These are phyloP conservation scores for Varecia variegata DNA, from an alignment of 2,797 vertebrate genomes.

Conservation along the genomic window DNA sequence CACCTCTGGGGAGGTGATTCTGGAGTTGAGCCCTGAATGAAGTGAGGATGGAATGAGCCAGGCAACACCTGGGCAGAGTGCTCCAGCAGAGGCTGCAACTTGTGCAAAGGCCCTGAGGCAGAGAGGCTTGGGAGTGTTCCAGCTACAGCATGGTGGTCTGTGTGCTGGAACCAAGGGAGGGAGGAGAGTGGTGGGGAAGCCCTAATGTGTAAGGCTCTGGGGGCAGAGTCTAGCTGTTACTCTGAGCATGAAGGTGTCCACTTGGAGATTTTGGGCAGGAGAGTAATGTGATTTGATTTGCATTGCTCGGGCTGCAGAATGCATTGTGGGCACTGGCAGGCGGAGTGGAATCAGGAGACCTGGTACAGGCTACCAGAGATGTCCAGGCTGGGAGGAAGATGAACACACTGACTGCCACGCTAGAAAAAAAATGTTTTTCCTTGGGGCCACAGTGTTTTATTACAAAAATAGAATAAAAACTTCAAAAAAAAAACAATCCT, in stretches of 20 bases:
- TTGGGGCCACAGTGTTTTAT: too few relatives aligned
- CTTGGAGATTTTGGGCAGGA: background rate
- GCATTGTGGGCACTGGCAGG: fast-evolving
- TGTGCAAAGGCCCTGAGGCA: background rate
- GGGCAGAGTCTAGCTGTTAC: background rate
- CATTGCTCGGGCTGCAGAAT: background rate
- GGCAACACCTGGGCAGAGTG: background rate
- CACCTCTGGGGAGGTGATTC: background rate
- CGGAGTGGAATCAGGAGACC: too few relatives aligned
- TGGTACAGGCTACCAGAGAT: fast-evolving
- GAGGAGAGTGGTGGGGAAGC: too few relatives aligned
- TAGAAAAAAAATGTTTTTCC: too few relatives aligned
- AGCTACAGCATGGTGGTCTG: fast-evolving
- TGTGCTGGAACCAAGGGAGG: background rate
- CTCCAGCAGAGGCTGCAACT: background rate
- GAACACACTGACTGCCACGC: too few relatives aligned
- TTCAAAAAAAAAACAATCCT: too few relatives aligned
- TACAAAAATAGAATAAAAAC: too few relatives aligned
- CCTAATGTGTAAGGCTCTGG: fast-evolving
- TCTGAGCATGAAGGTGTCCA: background rate
- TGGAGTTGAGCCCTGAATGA: background rate
- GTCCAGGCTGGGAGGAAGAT: background rate
- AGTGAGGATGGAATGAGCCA: background rate
- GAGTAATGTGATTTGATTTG: background rate
- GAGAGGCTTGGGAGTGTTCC: background rate